These are phyloP conservation scores for Lepus americanus DNA, from an alignment of 2,113 vertebrate species.

Conservation along the genomic window DNA sequence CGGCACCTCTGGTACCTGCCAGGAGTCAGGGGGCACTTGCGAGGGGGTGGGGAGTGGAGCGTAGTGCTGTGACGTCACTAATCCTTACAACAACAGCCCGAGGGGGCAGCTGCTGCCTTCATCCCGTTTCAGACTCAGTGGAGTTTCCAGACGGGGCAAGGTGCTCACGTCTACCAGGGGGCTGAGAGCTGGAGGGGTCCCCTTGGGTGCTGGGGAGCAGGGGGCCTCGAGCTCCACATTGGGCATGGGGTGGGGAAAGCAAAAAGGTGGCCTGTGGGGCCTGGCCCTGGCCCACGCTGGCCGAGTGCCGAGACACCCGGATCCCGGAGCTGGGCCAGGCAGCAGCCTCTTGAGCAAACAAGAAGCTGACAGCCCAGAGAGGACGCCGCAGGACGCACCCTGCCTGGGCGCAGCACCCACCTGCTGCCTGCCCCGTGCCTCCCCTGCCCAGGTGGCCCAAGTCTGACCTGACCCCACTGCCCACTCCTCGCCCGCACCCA, in stretches of 20 bases:
- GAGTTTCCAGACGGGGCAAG: background rate
- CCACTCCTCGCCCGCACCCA: background rate
- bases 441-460: background rate
- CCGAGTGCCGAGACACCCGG: conserved; percentile 72
- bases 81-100: background rate
- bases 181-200: background rate
- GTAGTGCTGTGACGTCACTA: background rate
- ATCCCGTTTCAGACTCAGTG: background rate
- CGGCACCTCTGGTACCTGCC: background rate
- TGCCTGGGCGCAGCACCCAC: conserved; percentile 21
- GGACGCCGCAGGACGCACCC: conserved; percentile 53
- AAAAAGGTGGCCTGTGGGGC: background rate
- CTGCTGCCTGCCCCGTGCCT: conserved; percentile 6
- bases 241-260: background rate
- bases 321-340: conserved; percentile 77
- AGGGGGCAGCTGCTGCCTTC: background rate
- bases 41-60: background rate
- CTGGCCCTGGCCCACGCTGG: conserved; percentile 27
- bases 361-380: conserved; percentile 60
- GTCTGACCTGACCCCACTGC: background rate
- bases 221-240: background rate
- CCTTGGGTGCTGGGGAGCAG: fast-evolving
- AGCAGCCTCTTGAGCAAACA: conserved; percentile 79
- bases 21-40: fast-evolving
- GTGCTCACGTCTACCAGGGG: background rate